These are phyloP conservation scores for Rhamphomyia laevipes DNA, from an alignment of 2,888 invertebrate genomes.

Conservation along the genomic window DNA sequence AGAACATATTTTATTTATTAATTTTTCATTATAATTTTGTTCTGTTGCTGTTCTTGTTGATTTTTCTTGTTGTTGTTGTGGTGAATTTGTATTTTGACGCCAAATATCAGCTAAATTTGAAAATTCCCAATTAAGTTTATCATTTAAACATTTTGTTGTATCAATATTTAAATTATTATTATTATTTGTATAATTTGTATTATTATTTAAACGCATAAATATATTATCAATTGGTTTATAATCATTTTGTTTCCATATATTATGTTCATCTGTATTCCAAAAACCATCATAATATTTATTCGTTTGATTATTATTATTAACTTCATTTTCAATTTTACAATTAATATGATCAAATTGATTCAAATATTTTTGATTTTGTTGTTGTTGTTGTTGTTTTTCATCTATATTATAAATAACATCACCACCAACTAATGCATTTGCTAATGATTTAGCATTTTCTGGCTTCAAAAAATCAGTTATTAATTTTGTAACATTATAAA, in stretches of 20 bases:
- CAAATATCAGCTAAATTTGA: slow-evolving; percentile 27
- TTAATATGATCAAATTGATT: background rate
- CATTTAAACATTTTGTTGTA: slow-evolving; percentile 13
- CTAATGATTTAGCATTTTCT: slow-evolving; percentile 23
- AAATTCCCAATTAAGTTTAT: slow-evolving; percentile 25
- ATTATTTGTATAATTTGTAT: background rate
- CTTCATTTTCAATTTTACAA: slow-evolving; percentile 3
- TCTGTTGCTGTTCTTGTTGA: background rate
- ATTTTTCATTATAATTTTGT: slow-evolving; percentile 1
- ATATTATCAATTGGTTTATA: slow-evolving; percentile 19
- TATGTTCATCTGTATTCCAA: slow-evolving; percentile 18
- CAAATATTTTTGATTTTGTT: background rate
- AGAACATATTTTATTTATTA: slow-evolving; percentile 8
- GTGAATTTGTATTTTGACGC: slow-evolving; percentile 17
- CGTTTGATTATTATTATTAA: slow-evolving; percentile 10
- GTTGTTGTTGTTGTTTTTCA: background rate
- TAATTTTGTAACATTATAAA: slow-evolving; percentile 26
- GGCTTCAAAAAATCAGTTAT: slow-evolving; percentile 27
- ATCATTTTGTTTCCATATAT: slow-evolving; percentile 17
- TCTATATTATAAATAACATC: background rate
- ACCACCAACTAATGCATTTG: slow-evolving; percentile 16
- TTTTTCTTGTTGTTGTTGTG: background rate
- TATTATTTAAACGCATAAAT: slow-evolving; percentile 1
- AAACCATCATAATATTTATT: slow-evolving; percentile 17
- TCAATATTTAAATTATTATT: background rate